Base-by-base conservation (phyloP, 2,797 vertebrate species). In the Podargus strigoides region DNA sequence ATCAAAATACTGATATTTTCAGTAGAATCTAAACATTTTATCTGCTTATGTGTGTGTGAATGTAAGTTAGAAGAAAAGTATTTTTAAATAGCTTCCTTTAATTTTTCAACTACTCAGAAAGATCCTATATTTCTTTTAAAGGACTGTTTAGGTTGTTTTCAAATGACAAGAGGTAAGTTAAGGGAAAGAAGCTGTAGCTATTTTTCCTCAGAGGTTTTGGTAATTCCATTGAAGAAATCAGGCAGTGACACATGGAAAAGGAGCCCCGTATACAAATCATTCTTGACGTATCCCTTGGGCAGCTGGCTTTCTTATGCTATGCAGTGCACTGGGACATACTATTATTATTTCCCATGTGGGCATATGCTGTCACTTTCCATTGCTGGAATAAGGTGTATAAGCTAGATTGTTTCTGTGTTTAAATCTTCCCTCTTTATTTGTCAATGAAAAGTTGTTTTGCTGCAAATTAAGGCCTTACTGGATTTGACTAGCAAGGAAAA, bases 251-350 rank as follows among this genome's bases (percentile, higher is more conserved):
- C 91, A 87, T 78, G 66, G 85, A 94, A 94, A 58, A 58, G 81
- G 81, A 94, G 63, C 47, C 42, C 32, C 86, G 50, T 89, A 88
- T 34, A 82, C 75, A 81, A 97, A 97, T 97, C 93, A 93, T 92
- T 97, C 90, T 94, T 93, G 97, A 97, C 96, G 94, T 68, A 85
- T 92, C 95, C 95, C 94, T 94, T 97, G 95, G 96, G 97, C 95
- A 56, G 7, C 55, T 95, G 87, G 87, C 90, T 96, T 97, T 97
- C 85, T 81, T 56, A 56, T 80, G 94, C 75, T 91, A n/a, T 89
- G 77, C 64, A 60, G 83, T 89, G 93, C 81, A 88, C 86, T 50
- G 86, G 93, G 91, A 97, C 2, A 1, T 60, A 67, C 89, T 93
- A 78, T 96, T 95, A 94, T 96, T 97, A 93, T 94, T 96, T 97